A percentile compares a stretch with the other conserved stretches of the same genome.
These are phyloP conservation scores for Atherinomorus stipes DNA, from an alignment of 2,113 vertebrate genomes.

Conservation along the genomic window DNA sequence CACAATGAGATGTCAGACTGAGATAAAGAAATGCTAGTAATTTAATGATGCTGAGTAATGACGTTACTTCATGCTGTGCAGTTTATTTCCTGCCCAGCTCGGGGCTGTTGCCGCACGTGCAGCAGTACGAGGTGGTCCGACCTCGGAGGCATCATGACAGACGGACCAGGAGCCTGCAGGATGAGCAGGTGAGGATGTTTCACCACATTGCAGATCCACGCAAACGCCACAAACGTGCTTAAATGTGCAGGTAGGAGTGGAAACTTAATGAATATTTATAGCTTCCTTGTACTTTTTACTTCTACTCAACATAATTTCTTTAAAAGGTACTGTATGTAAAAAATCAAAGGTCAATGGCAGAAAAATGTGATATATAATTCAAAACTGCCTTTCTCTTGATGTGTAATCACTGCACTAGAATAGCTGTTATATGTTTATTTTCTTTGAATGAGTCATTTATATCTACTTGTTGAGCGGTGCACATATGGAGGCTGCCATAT, in stretches of 20 bases:
- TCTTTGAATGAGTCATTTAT: too few species aligned
- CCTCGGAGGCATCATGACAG: conserved; percentile 74
- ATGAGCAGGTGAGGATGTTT: conserved; percentile 59
- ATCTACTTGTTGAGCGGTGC: too few species aligned
- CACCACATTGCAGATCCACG: too few species aligned
- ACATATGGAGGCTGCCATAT: too few species aligned
- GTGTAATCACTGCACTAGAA: too few species aligned
- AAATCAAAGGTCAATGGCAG: too few species aligned
- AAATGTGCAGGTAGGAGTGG: too few species aligned
- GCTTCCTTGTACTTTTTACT: background rate
- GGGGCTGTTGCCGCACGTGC: conserved; percentile 64
- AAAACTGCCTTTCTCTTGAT: too few species aligned
- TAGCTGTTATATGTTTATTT: too few species aligned
- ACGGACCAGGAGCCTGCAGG: conserved; percentile 69
- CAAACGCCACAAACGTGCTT: too few species aligned
- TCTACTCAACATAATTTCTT: background rate
- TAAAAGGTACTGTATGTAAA: too few species aligned
- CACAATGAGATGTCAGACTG: background rate
- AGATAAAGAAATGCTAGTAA: background rate
- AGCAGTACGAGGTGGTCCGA: conserved; percentile 79
- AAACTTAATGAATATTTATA: background rate
- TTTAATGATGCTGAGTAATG: background rate
- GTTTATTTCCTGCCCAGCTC: conserved; percentile 45
- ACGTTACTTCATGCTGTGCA: conserved; percentile 17
- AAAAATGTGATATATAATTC: too few species aligned